A percentile compares a stretch with the other conserved stretches of the same genome.
Evolutionary conservation across 2,113 vertebrate species (phyloP).

Genomic region (Motacilla alba): DNA sequence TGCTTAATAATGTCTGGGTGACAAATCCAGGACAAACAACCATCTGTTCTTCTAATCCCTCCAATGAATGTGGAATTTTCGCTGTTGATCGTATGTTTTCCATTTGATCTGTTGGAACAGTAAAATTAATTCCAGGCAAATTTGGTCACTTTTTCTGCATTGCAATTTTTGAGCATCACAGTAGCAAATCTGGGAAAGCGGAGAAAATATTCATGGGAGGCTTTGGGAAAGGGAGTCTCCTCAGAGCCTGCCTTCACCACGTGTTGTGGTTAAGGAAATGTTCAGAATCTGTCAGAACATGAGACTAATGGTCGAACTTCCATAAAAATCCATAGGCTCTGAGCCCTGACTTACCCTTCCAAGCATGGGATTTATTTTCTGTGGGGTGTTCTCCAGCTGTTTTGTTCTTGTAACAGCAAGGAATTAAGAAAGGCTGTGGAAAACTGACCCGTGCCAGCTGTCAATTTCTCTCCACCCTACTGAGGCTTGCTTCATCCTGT

Average conservation of each 20-base stretch:
- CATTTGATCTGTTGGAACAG: neutral
- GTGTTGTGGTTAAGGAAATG: neutral
- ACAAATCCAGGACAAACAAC: neutral
- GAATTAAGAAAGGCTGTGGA: neutral
- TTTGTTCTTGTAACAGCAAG: neutral
- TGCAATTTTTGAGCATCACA: neutral
- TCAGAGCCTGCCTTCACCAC: neutral
- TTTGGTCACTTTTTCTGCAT: neutral
- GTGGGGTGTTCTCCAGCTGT: neutral
- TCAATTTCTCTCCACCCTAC: neutral
- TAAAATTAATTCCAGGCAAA: neutral
- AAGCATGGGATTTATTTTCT: neutral
- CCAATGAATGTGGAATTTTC: neutral
- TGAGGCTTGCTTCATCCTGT: neutral
- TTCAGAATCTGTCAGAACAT: neutral
- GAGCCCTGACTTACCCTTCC: neutral
- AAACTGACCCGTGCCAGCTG: neutral
- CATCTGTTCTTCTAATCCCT: neutral
- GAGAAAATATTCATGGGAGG: neutral
- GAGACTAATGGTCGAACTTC: neutral
- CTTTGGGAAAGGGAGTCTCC: neutral
- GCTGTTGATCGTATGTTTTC: neutral
- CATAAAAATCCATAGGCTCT: neutral
- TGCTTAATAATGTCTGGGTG: neutral
- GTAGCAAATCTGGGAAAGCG: neutral